These are phyloP conservation scores for Amphiprion percula DNA, from an alignment of 2,113 vertebrate genomes.

Conservation along the genomic window DNA sequence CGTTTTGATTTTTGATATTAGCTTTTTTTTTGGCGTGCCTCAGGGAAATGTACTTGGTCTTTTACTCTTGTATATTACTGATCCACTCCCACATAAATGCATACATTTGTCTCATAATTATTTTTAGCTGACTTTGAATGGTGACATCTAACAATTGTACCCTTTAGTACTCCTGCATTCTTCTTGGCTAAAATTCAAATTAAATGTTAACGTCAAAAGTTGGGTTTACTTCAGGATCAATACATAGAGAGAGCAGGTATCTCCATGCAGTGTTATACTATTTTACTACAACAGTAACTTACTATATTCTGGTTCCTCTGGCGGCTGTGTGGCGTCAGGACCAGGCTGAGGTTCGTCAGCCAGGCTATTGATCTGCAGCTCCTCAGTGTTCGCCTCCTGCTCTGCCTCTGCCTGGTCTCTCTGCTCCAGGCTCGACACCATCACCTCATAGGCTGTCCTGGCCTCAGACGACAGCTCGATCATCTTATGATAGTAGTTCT, in stretches of 20 bases:
- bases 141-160: too few relatives aligned
- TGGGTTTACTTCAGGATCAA: background rate
- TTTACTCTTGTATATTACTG: background rate
- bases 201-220: too few relatives aligned
- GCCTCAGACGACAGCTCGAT: conserved; percentile 93
- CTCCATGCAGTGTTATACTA: background rate
- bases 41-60: background rate
- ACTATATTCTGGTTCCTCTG: conserved; percentile 91
- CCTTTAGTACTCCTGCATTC: too few relatives aligned
- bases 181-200: too few relatives aligned
- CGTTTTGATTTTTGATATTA: too few relatives aligned
- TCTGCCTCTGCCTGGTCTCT: conserved; percentile 37
- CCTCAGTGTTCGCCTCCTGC: conserved; percentile 8
- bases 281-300: conserved; percentile 60
- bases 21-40: background rate
- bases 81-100: background rate
- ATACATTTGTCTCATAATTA: background rate
- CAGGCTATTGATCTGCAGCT: conserved; percentile 19
- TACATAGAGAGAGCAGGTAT: background rate
- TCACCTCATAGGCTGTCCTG: conserved; percentile 90
- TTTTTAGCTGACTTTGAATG: background rate
- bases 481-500: conserved; percentile 97
- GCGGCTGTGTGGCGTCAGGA: conserved; percentile 48
- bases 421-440: conserved; percentile 85
- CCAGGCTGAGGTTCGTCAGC: conserved; percentile 8